Conservation (phyloP, 2,797 vertebrate species). For the Hemitrygon akajei region DNA sequence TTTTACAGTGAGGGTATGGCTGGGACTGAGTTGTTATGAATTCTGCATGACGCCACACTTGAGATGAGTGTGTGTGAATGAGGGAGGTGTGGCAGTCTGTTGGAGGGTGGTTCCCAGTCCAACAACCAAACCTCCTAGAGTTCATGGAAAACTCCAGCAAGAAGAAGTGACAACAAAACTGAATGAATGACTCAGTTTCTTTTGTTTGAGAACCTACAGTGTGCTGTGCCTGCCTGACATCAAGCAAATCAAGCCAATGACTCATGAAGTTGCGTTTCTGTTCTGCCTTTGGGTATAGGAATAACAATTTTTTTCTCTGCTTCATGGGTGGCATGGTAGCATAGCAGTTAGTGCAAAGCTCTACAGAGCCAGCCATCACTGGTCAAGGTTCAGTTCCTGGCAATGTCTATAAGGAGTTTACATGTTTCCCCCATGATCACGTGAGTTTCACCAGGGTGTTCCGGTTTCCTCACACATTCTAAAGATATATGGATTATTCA, state of each 20-base stretch:
- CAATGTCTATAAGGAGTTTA: too few species aligned
- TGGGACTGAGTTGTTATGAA: too few species aligned
- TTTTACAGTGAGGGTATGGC: too few species aligned
- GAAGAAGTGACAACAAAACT: not conserved
- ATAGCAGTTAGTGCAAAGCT: too few species aligned
- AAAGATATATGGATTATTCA: too few species aligned
- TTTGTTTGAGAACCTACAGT: not conserved
- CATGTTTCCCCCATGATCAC: too few species aligned
- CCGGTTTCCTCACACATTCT: too few species aligned
- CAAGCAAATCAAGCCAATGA: not conserved
- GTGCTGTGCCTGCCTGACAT: not conserved
- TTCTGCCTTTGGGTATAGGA: not conserved
- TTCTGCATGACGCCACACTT: too few species aligned
- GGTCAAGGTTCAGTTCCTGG: too few species aligned
- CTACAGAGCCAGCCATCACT: too few species aligned
- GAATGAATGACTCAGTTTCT: not conserved
- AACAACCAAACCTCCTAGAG: not conserved
- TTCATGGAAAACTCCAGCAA: not conserved
- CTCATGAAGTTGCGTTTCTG: not conserved
- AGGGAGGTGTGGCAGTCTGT: not conserved
- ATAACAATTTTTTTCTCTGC: not conserved
- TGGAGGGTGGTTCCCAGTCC: not conserved
- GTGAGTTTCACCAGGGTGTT: too few species aligned
- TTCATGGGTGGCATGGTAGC: too few species aligned
- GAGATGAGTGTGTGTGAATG: not conserved